Base-by-base conservation (phyloP, 2,888 invertebrate species). In the Chironomus riparius region DNA sequence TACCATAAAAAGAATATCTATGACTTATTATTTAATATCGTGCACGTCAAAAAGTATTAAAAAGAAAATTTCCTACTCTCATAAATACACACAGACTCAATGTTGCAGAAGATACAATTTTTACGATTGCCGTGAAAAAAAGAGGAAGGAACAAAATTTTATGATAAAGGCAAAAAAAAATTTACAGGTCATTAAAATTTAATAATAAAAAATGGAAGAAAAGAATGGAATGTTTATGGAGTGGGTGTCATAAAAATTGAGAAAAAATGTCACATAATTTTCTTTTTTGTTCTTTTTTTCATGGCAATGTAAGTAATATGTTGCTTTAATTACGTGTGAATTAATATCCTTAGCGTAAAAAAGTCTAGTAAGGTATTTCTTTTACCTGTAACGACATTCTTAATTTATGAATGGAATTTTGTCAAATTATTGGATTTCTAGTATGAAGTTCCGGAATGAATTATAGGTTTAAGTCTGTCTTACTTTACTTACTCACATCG, bases 141-240 rank as follows among this genome's bases (percentile, higher is more conserved):
- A n/a, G n/a, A 56, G 56, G 56, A 15, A 56, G 56, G 38, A 38
- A 50, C 50, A 50, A 13, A 73, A 62, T 73, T 73, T 73, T 73
- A 73, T 61, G 72, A 71, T 22, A 56, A 22, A 65, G 22, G 65
- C 21, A 21, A 24, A 65, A 62, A n/a, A n/a, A 68, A 73, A 73
- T 73, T 73, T 73, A 73, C 72, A 73, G 72, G 28, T 62, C 72
- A 73, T 73, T 73, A 73, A 73, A 73, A 61, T 61, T 73, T 73
- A 73, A 73, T 73, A 73, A 73, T 73, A 73, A 73, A 73, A 65
- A 56, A 50, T 50, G 21, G 18, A 22, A 65, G 22, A 10, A 62
- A 21, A 12, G 62, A 62, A 62, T 6, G 21, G 62, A 65, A 65
- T 65, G 65, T 65, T 65, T 65, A 65, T 22, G 65, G 12, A 21